Percentiles rank a stretch among this genome's conserved stretches.
Conservation (phyloP, 2,113 vertebrate species). For the Edolisoma coerulescens region DNA sequence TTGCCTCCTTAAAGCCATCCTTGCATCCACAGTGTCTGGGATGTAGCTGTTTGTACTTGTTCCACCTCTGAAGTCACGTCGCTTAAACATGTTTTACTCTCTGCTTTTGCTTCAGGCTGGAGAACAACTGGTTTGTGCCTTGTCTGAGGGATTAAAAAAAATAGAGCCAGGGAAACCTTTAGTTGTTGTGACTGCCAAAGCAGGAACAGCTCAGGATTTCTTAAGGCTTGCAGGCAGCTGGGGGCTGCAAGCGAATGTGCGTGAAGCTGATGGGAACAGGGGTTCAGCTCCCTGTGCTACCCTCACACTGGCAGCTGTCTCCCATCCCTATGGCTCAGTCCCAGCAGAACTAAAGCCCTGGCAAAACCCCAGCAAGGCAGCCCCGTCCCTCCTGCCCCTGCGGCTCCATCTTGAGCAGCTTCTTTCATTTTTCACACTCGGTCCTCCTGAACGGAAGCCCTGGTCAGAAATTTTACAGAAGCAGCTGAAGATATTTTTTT, state of each 20-base stretch:
- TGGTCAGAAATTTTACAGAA: neutral
- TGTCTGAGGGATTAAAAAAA: neutral
- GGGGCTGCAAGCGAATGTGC: fast-evolving
- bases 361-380: neutral
- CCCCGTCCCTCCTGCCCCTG: fast-evolving
- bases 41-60: neutral
- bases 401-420: fast-evolving
- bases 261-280: neutral
- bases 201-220: neutral
- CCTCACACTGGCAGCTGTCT: neutral
- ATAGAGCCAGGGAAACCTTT: neutral
- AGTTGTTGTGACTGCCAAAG: neutral
- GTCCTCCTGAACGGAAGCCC: neutral
- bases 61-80: neutral
- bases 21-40: neutral
- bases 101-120: neutral
- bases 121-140: neutral
- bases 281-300: neutral
- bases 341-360: neutral
- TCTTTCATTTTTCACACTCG: neutral
- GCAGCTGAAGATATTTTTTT: neutral
- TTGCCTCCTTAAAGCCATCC: fast-evolving
- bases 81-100: neutral
- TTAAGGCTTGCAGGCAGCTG: neutral
- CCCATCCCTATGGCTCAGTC: fast-evolving